These are phyloP conservation scores for Lasiurus borealis DNA, from an alignment of 2,113 vertebrate species.

Conservation along the genomic window DNA sequence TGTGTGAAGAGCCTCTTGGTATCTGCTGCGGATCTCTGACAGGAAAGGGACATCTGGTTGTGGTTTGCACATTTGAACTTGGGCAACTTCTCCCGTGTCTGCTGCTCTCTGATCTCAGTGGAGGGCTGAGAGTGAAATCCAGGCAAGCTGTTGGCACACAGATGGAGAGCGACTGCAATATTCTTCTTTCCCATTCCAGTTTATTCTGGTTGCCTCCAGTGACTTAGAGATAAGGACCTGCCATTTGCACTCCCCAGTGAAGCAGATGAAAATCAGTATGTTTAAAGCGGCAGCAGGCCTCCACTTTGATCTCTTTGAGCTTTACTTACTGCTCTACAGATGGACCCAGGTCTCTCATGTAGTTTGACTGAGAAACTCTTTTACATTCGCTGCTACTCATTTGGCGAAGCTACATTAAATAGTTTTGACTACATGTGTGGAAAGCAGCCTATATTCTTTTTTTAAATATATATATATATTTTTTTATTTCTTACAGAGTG, in stretches of 20 bases:
- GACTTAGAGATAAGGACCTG: not conserved
- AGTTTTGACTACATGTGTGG: not conserved
- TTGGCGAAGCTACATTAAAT: not conserved
- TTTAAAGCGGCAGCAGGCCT: not conserved
- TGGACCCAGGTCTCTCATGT: not conserved
- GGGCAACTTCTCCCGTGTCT: not conserved
- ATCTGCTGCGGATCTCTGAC: not conserved
- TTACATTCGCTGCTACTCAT: conserved; percentile 39
- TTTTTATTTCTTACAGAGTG: no score
- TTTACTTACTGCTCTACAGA: conserved; percentile 18
- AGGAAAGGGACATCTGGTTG: conserved; percentile 35
- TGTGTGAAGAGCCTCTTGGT: not conserved
- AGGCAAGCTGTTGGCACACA: not conserved
- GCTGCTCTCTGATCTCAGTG: conserved; percentile 35
- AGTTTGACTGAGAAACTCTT: not conserved
- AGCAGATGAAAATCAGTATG: conserved; percentile 14
- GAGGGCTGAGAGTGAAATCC: conserved; percentile 24
- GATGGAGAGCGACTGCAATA: conserved; percentile 15
- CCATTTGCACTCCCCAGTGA: conserved; percentile 10
- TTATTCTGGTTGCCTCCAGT: conserved; percentile 37
- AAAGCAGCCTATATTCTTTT: conserved; percentile 38
- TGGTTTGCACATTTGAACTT: not conserved
- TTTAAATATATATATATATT: no score
- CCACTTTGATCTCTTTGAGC: not conserved
- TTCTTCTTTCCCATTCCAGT: conserved; percentile 45